Conservation (phyloP, 2,113 vertebrate genomes). For the Nothobranchius furzeri region DNA sequence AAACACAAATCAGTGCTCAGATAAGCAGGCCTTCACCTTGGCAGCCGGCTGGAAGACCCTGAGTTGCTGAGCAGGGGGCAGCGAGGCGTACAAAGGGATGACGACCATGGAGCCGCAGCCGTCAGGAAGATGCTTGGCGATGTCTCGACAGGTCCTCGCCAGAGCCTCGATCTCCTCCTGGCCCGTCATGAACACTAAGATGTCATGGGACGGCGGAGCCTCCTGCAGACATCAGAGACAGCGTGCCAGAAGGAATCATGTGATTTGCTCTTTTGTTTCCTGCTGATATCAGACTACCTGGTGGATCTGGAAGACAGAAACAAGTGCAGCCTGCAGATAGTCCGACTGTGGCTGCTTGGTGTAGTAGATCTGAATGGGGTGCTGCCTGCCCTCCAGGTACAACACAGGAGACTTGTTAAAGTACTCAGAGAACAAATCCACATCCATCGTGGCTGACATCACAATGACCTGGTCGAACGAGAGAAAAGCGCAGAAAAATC, state of each 20-base stretch:
- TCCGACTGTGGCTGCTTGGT: constrained; percentile 93
- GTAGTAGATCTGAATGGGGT: constrained; percentile 94
- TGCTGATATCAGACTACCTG: constrained; percentile 79
- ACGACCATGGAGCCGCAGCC: constrained; percentile 84
- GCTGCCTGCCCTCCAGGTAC: constrained; percentile 93
- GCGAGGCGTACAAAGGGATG: constrained; percentile 91
- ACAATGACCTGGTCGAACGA: constrained; percentile 82
- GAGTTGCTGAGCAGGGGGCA: constrained; percentile 90
- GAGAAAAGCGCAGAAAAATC: neutral
- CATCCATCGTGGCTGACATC: constrained; percentile 99
- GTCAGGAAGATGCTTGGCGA: constrained; percentile 89
- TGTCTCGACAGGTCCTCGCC: constrained; percentile 91
- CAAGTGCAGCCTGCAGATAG: constrained; percentile 94
- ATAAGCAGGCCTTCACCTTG: constrained; percentile 77
- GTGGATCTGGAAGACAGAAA: constrained; percentile 95
- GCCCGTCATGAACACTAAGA: constrained; percentile 96
- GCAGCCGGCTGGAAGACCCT: constrained; percentile 89
- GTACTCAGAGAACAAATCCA: constrained; percentile 95
- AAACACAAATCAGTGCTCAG: neutral
- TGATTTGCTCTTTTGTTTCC: neutral
- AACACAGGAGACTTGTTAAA: constrained; percentile 93
- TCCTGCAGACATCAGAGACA: constrained; percentile 76
- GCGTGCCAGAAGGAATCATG: constrained; percentile 2
- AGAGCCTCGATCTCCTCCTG: constrained; percentile 98
- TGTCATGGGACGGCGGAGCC: constrained; percentile 87